These are phyloP conservation scores for Cryptoblepharus egeriae DNA, from an alignment of 2,797 vertebrate genomes.

Conservation along the genomic window DNA sequence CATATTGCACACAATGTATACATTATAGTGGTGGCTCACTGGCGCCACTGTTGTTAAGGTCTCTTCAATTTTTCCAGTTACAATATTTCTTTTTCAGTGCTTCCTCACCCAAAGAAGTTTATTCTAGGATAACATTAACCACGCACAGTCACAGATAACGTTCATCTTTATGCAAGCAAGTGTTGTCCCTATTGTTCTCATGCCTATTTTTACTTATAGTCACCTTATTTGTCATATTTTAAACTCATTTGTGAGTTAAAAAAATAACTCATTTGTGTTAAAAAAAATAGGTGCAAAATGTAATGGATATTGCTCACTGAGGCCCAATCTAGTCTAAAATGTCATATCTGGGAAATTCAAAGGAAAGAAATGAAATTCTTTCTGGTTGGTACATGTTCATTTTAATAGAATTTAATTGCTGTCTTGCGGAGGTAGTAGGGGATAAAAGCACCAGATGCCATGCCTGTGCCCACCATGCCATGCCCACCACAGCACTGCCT, in stretches of 20 bases:
- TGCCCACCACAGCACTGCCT: too few relatives aligned
- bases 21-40: neutral
- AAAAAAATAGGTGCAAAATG: neutral
- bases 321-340: neutral
- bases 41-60: neutral
- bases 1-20: neutral
- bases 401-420: too few relatives aligned
- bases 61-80: conserved; percentile 17
- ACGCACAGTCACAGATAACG: conserved; percentile 23
- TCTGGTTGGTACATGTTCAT: neutral
- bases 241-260: neutral
- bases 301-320: neutral
- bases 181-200: neutral
- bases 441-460: too few relatives aligned
- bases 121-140: conserved; percentile 32
- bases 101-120: conserved; percentile 44
- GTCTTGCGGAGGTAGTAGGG: too few relatives aligned
- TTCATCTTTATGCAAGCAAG: neutral
- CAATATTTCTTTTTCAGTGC: conserved; percentile 24
- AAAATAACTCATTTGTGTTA: neutral
- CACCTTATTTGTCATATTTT: neutral
- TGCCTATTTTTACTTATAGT: neutral
- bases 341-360: neutral
- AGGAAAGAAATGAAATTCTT: neutral
- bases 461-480: too few relatives aligned